Evolutionary conservation across 2,797 vertebrate species (phyloP), one percentile per base, ranked within the genome.

Genomic region (Periophthalmus magnuspinnatus): DNA sequence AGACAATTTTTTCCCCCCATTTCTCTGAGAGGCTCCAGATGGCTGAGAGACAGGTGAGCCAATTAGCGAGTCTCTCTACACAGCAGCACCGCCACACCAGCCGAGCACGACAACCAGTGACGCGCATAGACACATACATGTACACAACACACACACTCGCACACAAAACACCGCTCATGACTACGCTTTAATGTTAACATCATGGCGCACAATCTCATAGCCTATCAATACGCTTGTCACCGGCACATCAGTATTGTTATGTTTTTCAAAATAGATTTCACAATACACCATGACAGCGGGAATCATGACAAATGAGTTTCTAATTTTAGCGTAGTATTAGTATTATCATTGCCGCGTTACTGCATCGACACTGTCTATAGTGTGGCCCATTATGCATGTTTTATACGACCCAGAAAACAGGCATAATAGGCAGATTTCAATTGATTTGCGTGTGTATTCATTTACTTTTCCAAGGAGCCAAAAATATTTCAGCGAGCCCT

Each of bases 41-140:
- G 90, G 91, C 86, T 88, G 86, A 89, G 83, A 92, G 90, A 93
- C 91, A 92, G 92, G 91, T 92, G 91, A 89, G 89, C 92, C 92
- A 93, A 92, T 93, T 92, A 93, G 89, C 74, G 80, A 90, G 90
- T 92, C 89, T 92, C 91, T 79, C 87, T 86, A 88, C 89, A 83
- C 85, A 60, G 87, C 77, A 80, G 79, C 89, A 88, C 90, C 85
- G 85, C 86, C 87, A 88, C 89, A 86, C 81, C 78, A 75, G 73
- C 58, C 62, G 81, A 91, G 85, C 85, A 77, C 85, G 76, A 86
- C 86, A 86, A 54, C 65, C 68, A 62, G 34, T 74, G 67, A 74
- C 80, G 67, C 79, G 65, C 67, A 71, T 69, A 74, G 5, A 33
- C 78, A 38, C 63, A 58, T 70, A 14, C 48, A 9, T n/a, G 19